phyloP scores from a whole-genome alignment of 2,888 invertebrate species.

The Arrhopalites spinosus region DNA sequence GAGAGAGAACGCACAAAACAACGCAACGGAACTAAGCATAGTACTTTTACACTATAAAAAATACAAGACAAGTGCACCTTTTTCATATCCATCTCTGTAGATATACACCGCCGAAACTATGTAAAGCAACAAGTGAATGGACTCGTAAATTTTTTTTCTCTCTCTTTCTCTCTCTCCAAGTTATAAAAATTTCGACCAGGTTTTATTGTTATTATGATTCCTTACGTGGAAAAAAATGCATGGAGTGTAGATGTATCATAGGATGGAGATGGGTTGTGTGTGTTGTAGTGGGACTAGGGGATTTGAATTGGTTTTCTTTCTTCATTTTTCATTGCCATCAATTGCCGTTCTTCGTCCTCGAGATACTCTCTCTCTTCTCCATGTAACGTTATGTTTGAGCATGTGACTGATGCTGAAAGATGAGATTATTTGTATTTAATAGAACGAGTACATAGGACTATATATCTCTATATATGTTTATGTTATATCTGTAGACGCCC shows the following conservation, averaged over 20 bases:
- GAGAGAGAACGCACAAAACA: not conserved
- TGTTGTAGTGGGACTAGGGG: too few relatives aligned
- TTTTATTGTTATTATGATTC: constrained; percentile 9
- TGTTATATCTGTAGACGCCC: too few relatives aligned
- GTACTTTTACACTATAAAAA: not conserved
- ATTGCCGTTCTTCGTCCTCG: constrained; percentile 7
- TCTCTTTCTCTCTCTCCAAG: not conserved
- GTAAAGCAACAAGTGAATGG: constrained; percentile 21
- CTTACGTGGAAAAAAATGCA: not conserved
- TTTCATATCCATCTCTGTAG: too few relatives aligned
- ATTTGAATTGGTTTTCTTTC: not conserved
- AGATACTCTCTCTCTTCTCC: not conserved
- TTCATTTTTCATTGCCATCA: not conserved
- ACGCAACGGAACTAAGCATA: not conserved
- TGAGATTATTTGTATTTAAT: not conserved
- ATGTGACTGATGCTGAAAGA: too few relatives aligned
- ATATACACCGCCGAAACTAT: not conserved
- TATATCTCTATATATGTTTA: too few relatives aligned
- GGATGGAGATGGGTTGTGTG: not conserved
- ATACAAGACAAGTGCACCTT: constrained; percentile 2
- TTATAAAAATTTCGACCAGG: constrained; percentile 9
- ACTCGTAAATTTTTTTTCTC: constrained; percentile 26
- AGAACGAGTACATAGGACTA: not conserved
- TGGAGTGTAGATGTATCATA: not conserved
- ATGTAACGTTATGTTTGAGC: not conserved